Percentiles rank a stretch among this genome's conserved stretches.
phyloP scores from a whole-genome alignment of 2,888 invertebrate genomes.

The Megastigmus dorsalis region DNA sequence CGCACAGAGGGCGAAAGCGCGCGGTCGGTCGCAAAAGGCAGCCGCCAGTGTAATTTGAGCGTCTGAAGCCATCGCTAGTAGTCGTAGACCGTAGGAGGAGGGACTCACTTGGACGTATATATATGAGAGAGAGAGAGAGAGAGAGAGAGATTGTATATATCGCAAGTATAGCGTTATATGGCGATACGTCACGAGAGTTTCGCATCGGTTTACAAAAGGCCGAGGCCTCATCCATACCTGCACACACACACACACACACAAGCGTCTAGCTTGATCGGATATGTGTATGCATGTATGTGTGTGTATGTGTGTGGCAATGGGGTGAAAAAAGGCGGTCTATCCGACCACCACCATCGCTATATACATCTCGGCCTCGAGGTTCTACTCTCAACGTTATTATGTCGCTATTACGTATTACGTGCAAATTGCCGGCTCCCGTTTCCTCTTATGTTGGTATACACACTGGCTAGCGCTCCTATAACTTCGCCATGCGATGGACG shows the following conservation, averaged over 20 bases:
- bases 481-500: neutral
- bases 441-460: neutral
- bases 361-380: too few species aligned
- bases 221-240: too few species aligned
- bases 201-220: slow-evolving; percentile 56
- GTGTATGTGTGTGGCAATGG: too few species aligned
- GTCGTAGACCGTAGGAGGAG: neutral
- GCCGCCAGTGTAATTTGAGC: slow-evolving; percentile 59
- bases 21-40: slow-evolving; percentile 21
- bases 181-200: slow-evolving; percentile 61
- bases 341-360: too few species aligned
- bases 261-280: too few species aligned
- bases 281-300: too few species aligned
- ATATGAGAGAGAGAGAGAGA: too few species aligned
- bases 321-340: slow-evolving; percentile 14
- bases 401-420: slow-evolving; percentile 31
- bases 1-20: neutral
- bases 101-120: too few species aligned
- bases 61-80: slow-evolving; percentile 47
- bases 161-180: slow-evolving; percentile 37
- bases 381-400: slow-evolving; percentile 43
- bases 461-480: neutral
- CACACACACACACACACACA: too few species aligned
- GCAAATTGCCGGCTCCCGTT: slow-evolving; percentile 35
- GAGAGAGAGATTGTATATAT: too few species aligned